Percentiles rank a stretch among this genome's conserved stretches.
Evolutionary conservation across 2,113 vertebrate genomes (phyloP).

Genomic region (Nannobrachium achirus): DNA sequence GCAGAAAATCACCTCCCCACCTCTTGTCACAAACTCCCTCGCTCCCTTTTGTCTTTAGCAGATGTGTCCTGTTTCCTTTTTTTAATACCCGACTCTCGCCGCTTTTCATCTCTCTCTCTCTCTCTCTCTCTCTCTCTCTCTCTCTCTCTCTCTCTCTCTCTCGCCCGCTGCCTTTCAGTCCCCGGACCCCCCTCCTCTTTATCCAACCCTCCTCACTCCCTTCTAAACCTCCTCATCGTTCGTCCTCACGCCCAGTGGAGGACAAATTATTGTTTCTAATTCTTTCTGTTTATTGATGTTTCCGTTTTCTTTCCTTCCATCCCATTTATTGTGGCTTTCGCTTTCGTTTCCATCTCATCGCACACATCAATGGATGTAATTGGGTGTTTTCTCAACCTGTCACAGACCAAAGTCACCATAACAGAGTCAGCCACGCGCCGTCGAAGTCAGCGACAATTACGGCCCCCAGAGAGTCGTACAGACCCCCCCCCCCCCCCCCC

Average conservation of each 20-base stretch:
- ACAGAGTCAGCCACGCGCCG: constrained; percentile 56
- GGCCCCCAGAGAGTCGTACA: constrained; percentile 42
- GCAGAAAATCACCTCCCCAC: constrained; percentile 81
- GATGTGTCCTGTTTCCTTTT: constrained; percentile 53
- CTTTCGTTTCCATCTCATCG: neutral
- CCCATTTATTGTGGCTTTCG: too few species aligned
- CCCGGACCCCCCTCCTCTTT: too few species aligned
- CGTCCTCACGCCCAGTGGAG: too few species aligned
- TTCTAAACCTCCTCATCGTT: too few species aligned
- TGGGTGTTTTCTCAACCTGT: constrained; percentile 68
- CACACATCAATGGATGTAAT: constrained; percentile 38
- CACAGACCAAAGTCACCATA: constrained; percentile 65
- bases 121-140: constrained; percentile 7
- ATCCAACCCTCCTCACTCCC: too few species aligned
- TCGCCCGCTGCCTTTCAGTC: constrained; percentile 1
- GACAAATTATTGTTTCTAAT: too few species aligned
- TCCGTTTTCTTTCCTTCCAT: neutral
- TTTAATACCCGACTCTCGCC: constrained; percentile 6
- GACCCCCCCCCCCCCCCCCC: too few species aligned
- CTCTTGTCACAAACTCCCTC: constrained; percentile 74
- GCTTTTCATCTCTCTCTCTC: constrained; percentile 16
- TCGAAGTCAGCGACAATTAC: constrained; percentile 56
- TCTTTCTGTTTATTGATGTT: too few species aligned
- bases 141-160: constrained; percentile 21
- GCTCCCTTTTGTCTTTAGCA: constrained; percentile 75